Evolutionary conservation across 2,113 vertebrate species (phyloP), one percentile per base, ranked within the genome.

Genomic region (Nerophis lumbriciformis): DNA sequence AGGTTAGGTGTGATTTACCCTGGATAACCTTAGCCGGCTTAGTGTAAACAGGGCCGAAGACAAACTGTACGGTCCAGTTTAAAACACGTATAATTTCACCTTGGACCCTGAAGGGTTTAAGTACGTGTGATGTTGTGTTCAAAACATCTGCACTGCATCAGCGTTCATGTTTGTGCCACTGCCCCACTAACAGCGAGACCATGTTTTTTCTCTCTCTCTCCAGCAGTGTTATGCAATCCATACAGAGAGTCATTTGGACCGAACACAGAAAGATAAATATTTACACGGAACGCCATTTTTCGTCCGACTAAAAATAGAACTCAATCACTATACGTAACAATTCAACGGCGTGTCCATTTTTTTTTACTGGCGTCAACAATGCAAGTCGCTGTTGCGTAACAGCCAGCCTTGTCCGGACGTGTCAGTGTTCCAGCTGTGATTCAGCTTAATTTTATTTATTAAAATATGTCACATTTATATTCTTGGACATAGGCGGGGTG

Each of bases 311-410:
- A 15, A 49, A 51, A 50, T 6, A 53, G 21, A 38, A 50, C 0
- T 1, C 2, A 4, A 21, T 45, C n/a, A 4, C 35, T 1, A 15
- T 3, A 4, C 28, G 35, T 45, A 6, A 57, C 7, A 8, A 28
- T 56, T 56, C 9, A n/a, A 39, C 63, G 54, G 58, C 10, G 57
- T 36, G 35, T 6, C 57, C 12, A 36, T 36, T 47, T 38, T 36
- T 47, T 38, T 44, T 42, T 48, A 13, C 39, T 15, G 13, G 21
- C 66, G 19, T 19, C 57, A 52, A 71, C 48, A 3, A 5, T 19
- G 64, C 48, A 50, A 48, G 53, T 57, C 63, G 56, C 15, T 65
- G 39, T 88, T 88, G 75, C 83, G 76, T 88, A 86, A 85, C 74
- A 69, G 69, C 65, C 79, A 50, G 4, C 50, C 35, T 49, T 19